Conservation (phyloP, 1,140 invertebrate species). For the Homalodisca vitripennis region DNA sequence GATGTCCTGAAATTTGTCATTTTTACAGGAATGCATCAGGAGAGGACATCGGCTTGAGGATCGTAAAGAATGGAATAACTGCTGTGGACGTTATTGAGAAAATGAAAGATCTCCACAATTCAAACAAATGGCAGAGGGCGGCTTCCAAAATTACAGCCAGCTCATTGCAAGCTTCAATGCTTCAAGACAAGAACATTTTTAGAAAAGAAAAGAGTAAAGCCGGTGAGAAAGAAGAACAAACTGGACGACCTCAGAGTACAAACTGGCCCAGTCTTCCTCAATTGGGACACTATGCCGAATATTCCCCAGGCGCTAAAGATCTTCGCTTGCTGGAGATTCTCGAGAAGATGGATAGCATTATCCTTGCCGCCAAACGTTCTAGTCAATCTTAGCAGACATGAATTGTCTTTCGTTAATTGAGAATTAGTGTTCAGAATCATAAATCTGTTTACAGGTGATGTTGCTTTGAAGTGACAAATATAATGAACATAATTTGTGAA, state of each 20-base stretch:
- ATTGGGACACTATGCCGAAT: background rate
- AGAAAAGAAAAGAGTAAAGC: conserved; percentile 1
- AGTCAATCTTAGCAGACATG: background rate
- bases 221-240: background rate
- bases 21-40: conserved; percentile 6
- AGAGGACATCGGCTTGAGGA: background rate
- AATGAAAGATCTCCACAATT: conserved; percentile 4
- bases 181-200: background rate
- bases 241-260: background rate
- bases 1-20: no score
- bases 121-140: conserved; percentile 3
- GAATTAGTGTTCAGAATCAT: no score
- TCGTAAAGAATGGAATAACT: conserved; percentile 2
- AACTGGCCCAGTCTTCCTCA: conserved; percentile 16
- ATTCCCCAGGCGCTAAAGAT: conserved; percentile 2
- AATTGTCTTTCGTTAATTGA: no score
- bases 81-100: conserved; percentile 4
- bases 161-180: conserved; percentile 5
- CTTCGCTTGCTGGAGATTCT: conserved; percentile 18
- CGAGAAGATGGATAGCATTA: conserved; percentile 5
- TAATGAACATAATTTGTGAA: no score
- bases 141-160: background rate
- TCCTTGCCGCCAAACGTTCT: conserved; percentile 14
- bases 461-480: no score
- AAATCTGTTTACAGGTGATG: no score